A percentile compares a stretch with the other conserved stretches of the same genome.
phyloP scores from a whole-genome alignment of 2,113 vertebrate species.

The Arothron firmamentum region DNA sequence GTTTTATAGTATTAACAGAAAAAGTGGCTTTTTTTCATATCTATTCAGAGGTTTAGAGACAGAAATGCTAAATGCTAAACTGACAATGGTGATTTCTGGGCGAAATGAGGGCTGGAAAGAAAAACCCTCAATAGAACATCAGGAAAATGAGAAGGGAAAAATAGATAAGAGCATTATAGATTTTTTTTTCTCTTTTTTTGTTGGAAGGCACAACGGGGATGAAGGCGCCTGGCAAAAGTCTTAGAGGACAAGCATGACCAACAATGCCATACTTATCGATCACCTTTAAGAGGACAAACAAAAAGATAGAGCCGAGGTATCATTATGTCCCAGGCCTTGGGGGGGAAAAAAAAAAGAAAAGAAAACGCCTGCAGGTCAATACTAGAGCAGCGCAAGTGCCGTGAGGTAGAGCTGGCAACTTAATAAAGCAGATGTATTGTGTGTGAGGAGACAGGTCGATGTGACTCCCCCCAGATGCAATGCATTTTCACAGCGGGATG shows the following conservation, averaged over 20 bases:
- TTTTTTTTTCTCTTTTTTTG: slow-evolving; percentile 43
- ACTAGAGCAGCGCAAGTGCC: slow-evolving; percentile 37
- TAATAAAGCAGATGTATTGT: slow-evolving; percentile 72
- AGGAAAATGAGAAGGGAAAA: no score
- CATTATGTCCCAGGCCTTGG: slow-evolving; percentile 58
- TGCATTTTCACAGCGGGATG: slow-evolving; percentile 71
- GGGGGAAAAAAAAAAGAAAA: slow-evolving; percentile 32
- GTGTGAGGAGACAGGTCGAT: slow-evolving; percentile 69
- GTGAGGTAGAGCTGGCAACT: slow-evolving; percentile 48
- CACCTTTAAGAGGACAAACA: slow-evolving; percentile 58
- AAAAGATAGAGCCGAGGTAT: slow-evolving; percentile 52
- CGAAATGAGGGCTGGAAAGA: no score
- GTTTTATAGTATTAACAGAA: no score
- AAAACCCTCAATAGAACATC: no score
- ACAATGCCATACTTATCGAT: slow-evolving; percentile 54
- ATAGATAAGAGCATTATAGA: slow-evolving; percentile 22
- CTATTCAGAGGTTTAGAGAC: no score
- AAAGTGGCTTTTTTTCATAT: no score
- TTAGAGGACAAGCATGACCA: slow-evolving; percentile 36
- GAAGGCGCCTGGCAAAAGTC: slow-evolving; percentile 26
- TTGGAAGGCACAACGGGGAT: slow-evolving; percentile 31
- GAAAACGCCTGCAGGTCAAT: slow-evolving; percentile 62
- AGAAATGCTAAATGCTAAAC: no score
- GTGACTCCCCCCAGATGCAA: slow-evolving; percentile 56
- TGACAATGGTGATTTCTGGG: no score